Evolutionary conservation across 2,113 vertebrate species (phyloP), one percentile per base, ranked within the genome.

Genomic region (Clinocottus analis): DNA sequence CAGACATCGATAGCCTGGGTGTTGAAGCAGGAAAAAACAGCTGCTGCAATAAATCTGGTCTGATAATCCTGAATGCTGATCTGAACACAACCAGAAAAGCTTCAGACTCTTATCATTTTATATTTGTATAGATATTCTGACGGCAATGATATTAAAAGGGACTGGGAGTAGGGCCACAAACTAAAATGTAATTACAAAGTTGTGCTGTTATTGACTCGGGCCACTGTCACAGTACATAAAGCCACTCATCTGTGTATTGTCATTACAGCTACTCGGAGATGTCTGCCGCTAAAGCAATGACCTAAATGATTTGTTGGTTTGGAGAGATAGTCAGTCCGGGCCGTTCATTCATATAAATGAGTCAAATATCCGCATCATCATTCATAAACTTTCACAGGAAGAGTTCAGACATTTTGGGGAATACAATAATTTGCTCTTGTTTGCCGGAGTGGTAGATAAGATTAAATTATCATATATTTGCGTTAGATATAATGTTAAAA

Each of bases 31-130:
- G n/a, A 59, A 67, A 67, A 79, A 85, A 85, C 31, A 65, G 62
- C 79, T 80, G 69, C 77, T 68, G 72, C 59, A 77, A 83, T 81
- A 83, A 74, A 85, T 85, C 67, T 76, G 55, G 82, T 82, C 75
- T 67, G 83, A 90, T 82, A 81, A 86, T 76, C 70, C 71, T 43
- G 63, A 10, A 3, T 12, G 47, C 25, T 68, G 65, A 84, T 69
- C 51, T 77, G 72, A 75, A 75, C 33, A 77, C 14, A 56, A 62
- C 5, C 56, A 55, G 65, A 77, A 5, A 16, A 9, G 67, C 45
- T 51, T 37, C 35, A 37, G 21, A 64, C 21, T 21, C 0, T 16
- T 19, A 45, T 53, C 14, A 27, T 23, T 39, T 2, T 4, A 23
- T 23, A 23, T 23, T 14, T 23, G 6, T 14, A 11, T 60, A 23